Evolutionary conservation across 2,888 invertebrate genomes (phyloP).

Genomic region (Selenia dentaria): DNA sequence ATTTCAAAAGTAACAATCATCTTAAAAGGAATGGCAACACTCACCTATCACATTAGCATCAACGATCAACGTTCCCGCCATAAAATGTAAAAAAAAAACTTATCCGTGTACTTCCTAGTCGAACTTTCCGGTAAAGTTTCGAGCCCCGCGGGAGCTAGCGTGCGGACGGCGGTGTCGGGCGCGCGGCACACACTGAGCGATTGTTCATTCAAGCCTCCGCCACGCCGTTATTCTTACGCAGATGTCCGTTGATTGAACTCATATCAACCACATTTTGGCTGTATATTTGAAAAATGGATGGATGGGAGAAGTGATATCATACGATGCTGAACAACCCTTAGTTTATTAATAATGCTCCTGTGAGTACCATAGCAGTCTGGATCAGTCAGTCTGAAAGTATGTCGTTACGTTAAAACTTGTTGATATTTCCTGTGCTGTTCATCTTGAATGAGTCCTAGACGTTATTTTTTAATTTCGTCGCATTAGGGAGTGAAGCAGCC

Average conservation of each 20-base stretch:
- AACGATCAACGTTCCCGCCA: conserved; percentile 12
- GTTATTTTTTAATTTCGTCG: no score
- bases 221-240: conserved; percentile 79
- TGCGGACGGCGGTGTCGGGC: conserved; percentile 57
- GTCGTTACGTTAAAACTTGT: no score
- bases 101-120: conserved; percentile 27
- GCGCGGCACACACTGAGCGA: conserved; percentile 76
- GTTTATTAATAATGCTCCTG: no score
- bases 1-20: no score
- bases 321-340: no score
- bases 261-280: conserved; percentile 32
- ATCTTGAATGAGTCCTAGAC: no score
- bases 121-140: conserved; percentile 58
- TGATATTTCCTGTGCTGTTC: no score
- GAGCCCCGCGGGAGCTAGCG: conserved; percentile 54
- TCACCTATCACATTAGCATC: conserved; percentile 24
- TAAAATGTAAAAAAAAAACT: conserved; percentile 28
- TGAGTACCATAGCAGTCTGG: no score
- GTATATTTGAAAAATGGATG: neutral
- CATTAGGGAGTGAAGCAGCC: no score
- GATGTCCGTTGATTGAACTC: conserved; percentile 68
- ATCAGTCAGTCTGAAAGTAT: no score
- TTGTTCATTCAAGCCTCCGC: conserved; percentile 74
- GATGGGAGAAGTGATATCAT: neutral
- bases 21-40: conserved; percentile 2